phyloP scores from a whole-genome alignment of 2,888 invertebrate species.

The Piscicola geometra region DNA sequence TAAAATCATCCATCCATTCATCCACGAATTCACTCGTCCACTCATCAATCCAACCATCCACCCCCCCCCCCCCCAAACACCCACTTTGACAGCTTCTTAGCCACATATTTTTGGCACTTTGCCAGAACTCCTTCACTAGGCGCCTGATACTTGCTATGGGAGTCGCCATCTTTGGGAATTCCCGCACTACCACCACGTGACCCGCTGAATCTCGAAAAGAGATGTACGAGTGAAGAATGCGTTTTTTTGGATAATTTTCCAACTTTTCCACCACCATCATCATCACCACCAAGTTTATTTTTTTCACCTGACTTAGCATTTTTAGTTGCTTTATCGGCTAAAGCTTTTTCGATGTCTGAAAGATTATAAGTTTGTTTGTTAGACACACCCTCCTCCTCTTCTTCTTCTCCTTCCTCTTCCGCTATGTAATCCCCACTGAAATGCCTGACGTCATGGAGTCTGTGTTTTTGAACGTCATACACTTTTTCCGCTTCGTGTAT shows the following conservation, averaged over 20 bases:
- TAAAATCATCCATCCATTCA: no score
- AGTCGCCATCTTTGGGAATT: neutral
- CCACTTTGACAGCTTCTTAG: neutral
- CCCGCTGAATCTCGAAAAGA: neutral
- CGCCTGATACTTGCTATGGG: neutral
- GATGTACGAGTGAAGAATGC: neutral
- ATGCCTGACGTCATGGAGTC: neutral
- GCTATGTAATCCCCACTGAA: neutral
- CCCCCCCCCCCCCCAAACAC: neutral
- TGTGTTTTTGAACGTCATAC: no score
- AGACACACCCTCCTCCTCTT: neutral
- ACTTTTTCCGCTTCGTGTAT: no score
- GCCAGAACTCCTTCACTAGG: neutral
- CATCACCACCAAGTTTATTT: neutral
- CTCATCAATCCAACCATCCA: no score
- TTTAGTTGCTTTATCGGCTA: neutral
- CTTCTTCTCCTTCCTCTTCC: neutral
- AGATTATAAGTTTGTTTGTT: neutral
- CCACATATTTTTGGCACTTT: neutral
- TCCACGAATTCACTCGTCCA: no score
- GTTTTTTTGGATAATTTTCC: neutral
- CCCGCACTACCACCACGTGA: no score
- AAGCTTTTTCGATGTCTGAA: constrained; percentile 3
- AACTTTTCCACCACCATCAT: no score
- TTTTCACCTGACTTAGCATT: neutral